phyloP scores from a whole-genome alignment of 2,797 vertebrate genomes.

The Gila robusta region DNA sequence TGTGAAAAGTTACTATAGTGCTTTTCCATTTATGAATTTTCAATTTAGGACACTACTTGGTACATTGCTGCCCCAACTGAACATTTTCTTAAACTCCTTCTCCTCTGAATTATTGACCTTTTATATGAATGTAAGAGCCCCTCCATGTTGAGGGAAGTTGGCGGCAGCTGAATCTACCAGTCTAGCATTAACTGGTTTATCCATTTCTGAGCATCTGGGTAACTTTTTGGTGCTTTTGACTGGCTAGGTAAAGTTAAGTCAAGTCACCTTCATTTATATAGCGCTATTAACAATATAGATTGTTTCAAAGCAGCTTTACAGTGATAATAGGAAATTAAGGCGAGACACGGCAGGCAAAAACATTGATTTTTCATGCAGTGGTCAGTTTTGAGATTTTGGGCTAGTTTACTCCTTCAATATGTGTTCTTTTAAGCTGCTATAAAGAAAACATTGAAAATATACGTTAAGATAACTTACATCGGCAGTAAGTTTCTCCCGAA shows the following conservation, averaged over 20 bases:
- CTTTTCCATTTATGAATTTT: slow-evolving; percentile 1
- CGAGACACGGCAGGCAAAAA: no score
- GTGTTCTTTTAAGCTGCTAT: no score
- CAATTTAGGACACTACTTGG: background rate
- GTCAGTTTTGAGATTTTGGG: no score
- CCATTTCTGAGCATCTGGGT: background rate
- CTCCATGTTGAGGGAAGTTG: background rate
- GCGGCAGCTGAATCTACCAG: background rate
- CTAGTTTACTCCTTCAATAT: no score
- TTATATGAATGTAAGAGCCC: background rate
- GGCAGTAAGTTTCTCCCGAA: no score
- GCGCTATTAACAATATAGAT: no score
- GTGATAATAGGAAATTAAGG: no score
- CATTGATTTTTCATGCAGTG: no score
- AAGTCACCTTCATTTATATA: no score
- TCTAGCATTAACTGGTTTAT: background rate
- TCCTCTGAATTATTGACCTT: slow-evolving; percentile 1
- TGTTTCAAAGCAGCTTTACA: no score
- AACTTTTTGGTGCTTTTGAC: slow-evolving; percentile 14
- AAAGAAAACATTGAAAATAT: no score
- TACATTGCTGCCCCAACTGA: background rate
- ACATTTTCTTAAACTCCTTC: background rate
- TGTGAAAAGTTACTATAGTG: slow-evolving; percentile 2
- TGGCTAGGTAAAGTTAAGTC: background rate
- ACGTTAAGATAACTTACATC: no score